Evolutionary conservation across 2,888 invertebrate genomes (phyloP), one percentile per base, ranked within the genome.

Genomic region (Tenthredo scrophulariae): DNA sequence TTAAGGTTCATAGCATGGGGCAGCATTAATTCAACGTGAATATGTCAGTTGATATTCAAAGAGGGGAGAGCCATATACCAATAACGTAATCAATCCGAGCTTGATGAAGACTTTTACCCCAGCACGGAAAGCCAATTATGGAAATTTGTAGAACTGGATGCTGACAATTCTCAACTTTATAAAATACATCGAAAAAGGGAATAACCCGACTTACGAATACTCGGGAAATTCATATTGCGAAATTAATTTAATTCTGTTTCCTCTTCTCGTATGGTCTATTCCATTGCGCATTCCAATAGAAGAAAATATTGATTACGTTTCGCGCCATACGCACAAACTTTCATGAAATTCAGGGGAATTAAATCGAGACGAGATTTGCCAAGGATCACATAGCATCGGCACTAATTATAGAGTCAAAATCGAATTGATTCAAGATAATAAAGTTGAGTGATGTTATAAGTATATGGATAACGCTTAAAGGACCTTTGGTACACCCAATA

Each of bases 101-200:
- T 62, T 26, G 62, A 62, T 26, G 62, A 62, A 62, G 62, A 62
- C 62, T 62, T 62, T 62, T 13, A 62, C 62, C 26, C 62, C 62
- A 10, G 62, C 2, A 0, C 4, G 62, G 13, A 26, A 29, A 62
- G 62, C 62, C 62, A 62, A 62, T 62, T 62, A 62, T 13, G 26
- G 22, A 29, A 62, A 62, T 62, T 10, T 22, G 26, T 26, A 22
- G 62, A 13, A 22, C 13, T 26, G 26, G 26, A 26, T 22, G 22
- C 0, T 26, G 62, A 62, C 29, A 3, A 62, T 62, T 22, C 26
- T 10, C 26, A 62, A 62, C 22, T 62, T 26, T 26, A 22, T 26
- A 15, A 62, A 62, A 62, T 22, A 62, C 13, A 62, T 62, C 6
- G 26, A 3, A 62, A 62, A 62, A 22, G 3, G 10, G 9, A 26